Evolutionary conservation across 1,140 invertebrate genomes (phyloP).

Genomic region (Gerris buenoi): DNA sequence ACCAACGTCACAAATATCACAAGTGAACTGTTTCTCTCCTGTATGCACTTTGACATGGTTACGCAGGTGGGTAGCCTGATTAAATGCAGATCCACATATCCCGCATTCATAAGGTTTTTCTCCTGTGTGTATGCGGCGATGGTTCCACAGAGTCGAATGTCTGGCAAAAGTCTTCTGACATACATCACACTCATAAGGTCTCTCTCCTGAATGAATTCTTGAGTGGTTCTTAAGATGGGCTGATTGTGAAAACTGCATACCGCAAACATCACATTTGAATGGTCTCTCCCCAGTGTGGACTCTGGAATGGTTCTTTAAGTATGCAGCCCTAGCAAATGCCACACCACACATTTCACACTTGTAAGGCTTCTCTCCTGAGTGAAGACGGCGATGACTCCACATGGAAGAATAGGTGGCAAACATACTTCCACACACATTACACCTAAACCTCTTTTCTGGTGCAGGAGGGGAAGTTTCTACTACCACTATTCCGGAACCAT

Average conservation of each 20-base stretch:
- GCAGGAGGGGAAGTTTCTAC: constrained; percentile 36
- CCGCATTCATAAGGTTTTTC: constrained; percentile 77
- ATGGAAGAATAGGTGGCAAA: constrained; percentile 51
- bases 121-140: constrained; percentile 87
- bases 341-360: constrained; percentile 85
- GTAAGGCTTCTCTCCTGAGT: constrained; percentile 76
- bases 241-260: constrained; percentile 71
- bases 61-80: constrained; percentile 70
- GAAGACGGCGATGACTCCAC: constrained; percentile 70
- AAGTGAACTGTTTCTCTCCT: constrained; percentile 33
- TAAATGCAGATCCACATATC: constrained; percentile 67
- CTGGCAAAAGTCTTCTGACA: constrained; percentile 79
- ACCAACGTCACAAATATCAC: constrained; percentile 72
- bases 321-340: constrained; percentile 79
- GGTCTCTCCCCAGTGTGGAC: constrained; percentile 68
- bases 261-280: constrained; percentile 72
- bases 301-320: constrained; percentile 79
- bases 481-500: constrained; percentile 70
- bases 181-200: constrained; percentile 80
- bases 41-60: constrained; percentile 55
- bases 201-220: constrained; percentile 74
- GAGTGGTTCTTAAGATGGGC: constrained; percentile 89
- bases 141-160: constrained; percentile 77
- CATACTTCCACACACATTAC: constrained; percentile 61
- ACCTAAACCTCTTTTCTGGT: constrained; percentile 65